Evolutionary conservation across 2,888 invertebrate genomes (phyloP).

Genomic region (Leptinotarsa juncta): DNA sequence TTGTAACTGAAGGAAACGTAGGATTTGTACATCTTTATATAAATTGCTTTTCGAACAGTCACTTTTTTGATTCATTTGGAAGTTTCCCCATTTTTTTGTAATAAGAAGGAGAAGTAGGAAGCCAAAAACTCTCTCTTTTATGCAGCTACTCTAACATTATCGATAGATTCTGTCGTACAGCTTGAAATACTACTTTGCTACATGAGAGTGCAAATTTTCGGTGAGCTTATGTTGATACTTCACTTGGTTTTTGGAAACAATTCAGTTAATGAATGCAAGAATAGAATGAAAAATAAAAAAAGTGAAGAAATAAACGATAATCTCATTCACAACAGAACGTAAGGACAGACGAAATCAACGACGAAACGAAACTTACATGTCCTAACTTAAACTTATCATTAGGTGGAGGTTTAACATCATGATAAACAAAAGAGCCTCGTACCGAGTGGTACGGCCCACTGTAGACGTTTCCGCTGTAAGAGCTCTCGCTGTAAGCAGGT

Average conservation of each 20-base stretch:
- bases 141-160: too few species aligned
- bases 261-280: neutral
- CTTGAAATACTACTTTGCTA: too few species aligned
- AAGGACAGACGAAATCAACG: conserved; percentile 30
- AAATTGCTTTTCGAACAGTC: too few species aligned
- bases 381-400: conserved; percentile 81
- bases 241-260: neutral
- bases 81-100: too few species aligned
- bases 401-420: conserved; percentile 83
- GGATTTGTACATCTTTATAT: too few species aligned
- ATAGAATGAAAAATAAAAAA: conserved; percentile 21
- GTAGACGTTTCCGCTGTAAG: conserved; percentile 89
- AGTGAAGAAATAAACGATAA: conserved; percentile 28
- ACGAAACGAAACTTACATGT: conserved; percentile 70
- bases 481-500: conserved; percentile 85
- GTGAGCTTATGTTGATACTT: too few species aligned
- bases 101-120: too few species aligned
- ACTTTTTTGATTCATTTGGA: too few species aligned
- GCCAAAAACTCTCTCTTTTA: too few species aligned
- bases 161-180: too few species aligned
- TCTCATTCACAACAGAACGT: conserved; percentile 28
- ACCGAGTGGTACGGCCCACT: conserved; percentile 89
- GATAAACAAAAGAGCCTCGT: conserved; percentile 88
- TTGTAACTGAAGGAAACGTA: too few species aligned
- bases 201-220: too few species aligned